Conservation (phyloP, 2,113 vertebrate genomes). For the Takifugu bimaculatus region DNA sequence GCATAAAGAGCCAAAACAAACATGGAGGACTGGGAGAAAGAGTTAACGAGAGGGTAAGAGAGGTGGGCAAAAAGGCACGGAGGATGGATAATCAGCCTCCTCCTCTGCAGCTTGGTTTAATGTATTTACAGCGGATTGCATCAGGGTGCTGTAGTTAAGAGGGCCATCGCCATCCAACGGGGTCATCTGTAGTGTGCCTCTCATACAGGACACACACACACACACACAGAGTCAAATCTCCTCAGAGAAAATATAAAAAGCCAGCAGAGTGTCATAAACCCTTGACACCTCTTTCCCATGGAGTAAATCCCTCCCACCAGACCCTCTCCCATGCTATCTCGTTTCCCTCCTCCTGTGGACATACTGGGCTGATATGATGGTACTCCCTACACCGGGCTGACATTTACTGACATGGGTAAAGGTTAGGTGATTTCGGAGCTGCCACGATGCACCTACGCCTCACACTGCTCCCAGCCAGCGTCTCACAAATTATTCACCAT, state of each 20-base stretch:
- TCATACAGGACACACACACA: conserved; percentile 25
- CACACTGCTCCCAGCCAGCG: conserved; percentile 23
- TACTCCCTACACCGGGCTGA: conserved; percentile 23
- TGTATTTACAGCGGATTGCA: conserved; percentile 64
- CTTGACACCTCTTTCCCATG: conserved; percentile 19
- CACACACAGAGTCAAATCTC: conserved; percentile 18
- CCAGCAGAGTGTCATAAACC: conserved; percentile 25
- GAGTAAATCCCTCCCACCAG: conserved; percentile 6
- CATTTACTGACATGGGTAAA: conserved; percentile 26
- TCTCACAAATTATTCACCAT: conserved; percentile 15
- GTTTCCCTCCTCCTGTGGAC: conserved; percentile 17
- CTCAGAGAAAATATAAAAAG: conserved; percentile 24
- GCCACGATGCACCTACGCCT: conserved; percentile 14
- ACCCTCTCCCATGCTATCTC: conserved; percentile 2
- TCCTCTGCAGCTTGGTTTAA: conserved; percentile 58
- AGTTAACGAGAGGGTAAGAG: conserved; percentile 14
- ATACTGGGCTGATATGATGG: conserved; percentile 27
- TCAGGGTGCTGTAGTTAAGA: conserved; percentile 58
- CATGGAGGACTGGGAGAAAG: conserved; percentile 22
- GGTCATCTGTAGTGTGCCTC: conserved; percentile 63
- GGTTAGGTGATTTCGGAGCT: conserved; percentile 15
- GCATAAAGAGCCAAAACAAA: neutral
- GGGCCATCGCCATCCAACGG: conserved; percentile 45
- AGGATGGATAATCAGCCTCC: conserved; percentile 54
- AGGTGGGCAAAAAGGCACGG: conserved; percentile 13